A percentile compares a stretch with the other conserved stretches of the same genome.
phyloP scores from a whole-genome alignment of 2,113 vertebrate genomes.

The Ceyx cyanopectus region DNA sequence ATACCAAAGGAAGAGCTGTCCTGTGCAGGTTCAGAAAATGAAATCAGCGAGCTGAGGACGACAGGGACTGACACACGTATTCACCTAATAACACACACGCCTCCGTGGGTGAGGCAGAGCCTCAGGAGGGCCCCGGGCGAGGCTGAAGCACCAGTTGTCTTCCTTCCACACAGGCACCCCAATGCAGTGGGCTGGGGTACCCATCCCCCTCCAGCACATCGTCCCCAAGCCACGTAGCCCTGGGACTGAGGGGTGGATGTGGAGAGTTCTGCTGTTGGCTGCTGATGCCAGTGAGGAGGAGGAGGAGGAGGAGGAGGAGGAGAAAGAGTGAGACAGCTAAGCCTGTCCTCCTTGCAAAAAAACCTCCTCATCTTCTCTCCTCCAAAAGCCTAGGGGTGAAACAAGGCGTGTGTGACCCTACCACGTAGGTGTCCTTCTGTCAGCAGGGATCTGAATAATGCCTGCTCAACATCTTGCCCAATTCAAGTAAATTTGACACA shows the following conservation, averaged over 20 bases:
- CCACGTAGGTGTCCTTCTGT: constrained; percentile 2
- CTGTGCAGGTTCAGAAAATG: background rate
- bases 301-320: background rate
- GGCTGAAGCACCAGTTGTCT: constrained; percentile 7
- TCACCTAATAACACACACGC: background rate
- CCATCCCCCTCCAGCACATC: background rate
- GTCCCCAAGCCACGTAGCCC: accelerated
- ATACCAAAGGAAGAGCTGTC: background rate
- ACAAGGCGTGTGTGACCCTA: background rate
- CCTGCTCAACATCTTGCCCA: background rate
- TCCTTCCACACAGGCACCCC: background rate
- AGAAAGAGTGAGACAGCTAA: background rate
- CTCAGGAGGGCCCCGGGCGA: accelerated
- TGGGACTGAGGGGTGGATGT: accelerated
- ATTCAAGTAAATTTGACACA: background rate
- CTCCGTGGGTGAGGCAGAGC: background rate
- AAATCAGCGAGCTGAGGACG: background rate
- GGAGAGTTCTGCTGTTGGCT: background rate
- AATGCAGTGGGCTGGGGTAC: background rate
- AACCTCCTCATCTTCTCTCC: background rate
- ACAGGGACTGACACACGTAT: background rate
- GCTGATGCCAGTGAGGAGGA: accelerated
- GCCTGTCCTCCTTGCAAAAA: background rate
- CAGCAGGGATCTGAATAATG: background rate
- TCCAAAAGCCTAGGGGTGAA: background rate